phyloP scores from a whole-genome alignment of 2,113 vertebrate genomes.

The Lycaon pictus region DNA sequence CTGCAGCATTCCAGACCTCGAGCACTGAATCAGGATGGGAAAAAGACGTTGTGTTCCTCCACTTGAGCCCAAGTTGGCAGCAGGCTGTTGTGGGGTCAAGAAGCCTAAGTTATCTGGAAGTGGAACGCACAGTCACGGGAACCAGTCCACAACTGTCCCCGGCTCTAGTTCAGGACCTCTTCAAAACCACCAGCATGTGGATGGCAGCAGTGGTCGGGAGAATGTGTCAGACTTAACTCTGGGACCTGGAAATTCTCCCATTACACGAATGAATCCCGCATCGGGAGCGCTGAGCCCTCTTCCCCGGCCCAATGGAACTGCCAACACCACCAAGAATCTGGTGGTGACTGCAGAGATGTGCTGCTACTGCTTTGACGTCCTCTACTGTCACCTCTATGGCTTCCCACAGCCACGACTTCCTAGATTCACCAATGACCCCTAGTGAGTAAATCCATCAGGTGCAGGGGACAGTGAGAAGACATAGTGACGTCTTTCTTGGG shows the following conservation, averaged over 20 bases:
- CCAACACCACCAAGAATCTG: constrained; percentile 90
- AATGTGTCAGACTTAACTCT: constrained; percentile 91
- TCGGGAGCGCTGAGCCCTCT: constrained; percentile 92
- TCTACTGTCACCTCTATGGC: constrained; percentile 93
- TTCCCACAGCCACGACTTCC: constrained; percentile 92
- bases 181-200: constrained; percentile 92
- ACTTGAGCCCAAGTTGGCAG: constrained; percentile 93
- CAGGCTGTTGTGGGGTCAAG: constrained; percentile 93
- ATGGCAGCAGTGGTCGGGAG: constrained; percentile 90
- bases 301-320: constrained; percentile 90
- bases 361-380: constrained; percentile 93
- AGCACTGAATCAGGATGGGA: constrained; percentile 91
- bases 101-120: constrained; percentile 92
- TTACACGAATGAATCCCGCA: constrained; percentile 91
- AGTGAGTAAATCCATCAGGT: constrained; percentile 86
- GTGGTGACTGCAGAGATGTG: constrained; percentile 94
- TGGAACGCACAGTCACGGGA: constrained; percentile 89
- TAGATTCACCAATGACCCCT: constrained; percentile 93
- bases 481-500: not conserved
- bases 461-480: constrained; percentile 47
- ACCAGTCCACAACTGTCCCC: constrained; percentile 88
- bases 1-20: constrained; percentile 87
- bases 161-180: constrained; percentile 91
- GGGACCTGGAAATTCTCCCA: constrained; percentile 89
- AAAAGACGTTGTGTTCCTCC: constrained; percentile 93